Evolutionary conservation across 2,797 vertebrate species (phyloP).

Genomic region (Enteromius anoplus): DNA sequence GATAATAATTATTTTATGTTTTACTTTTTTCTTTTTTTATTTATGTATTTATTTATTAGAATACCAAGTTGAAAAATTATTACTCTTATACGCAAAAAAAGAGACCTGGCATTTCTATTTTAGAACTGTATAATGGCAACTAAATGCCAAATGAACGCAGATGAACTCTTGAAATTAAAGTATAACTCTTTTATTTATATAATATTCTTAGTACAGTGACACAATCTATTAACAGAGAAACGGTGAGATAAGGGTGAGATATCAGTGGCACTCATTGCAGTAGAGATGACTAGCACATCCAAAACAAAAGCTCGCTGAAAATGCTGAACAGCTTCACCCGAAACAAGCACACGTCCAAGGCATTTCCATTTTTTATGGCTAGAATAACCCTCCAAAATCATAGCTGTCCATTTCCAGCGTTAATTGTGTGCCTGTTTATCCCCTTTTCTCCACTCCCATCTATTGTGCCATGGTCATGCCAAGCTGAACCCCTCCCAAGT

Average conservation of each 20-base stretch:
- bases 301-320: slow-evolving; percentile 21
- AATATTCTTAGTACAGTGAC: neutral
- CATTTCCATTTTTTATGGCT: slow-evolving; percentile 35
- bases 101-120: neutral
- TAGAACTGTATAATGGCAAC: neutral
- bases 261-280: slow-evolving; percentile 19
- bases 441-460: slow-evolving; percentile 42
- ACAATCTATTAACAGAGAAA: neutral
- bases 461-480: slow-evolving; percentile 55
- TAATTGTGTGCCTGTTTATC: slow-evolving; percentile 43
- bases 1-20: too few species aligned
- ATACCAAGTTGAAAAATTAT: neutral
- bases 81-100: neutral
- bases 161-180: neutral
- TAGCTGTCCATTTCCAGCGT: slow-evolving; percentile 7
- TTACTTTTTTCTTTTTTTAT: too few species aligned
- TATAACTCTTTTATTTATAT: neutral
- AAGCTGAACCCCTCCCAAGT: slow-evolving; percentile 63
- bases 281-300: slow-evolving; percentile 16
- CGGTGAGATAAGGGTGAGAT: neutral
- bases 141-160: neutral
- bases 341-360: slow-evolving; percentile 29
- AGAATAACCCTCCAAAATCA: slow-evolving; percentile 41
- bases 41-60: neutral
- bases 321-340: neutral